Percentiles rank a stretch among this genome's conserved stretches.
phyloP scores from a whole-genome alignment of 2,113 vertebrate genomes.

The Sisor rabdophorus region DNA sequence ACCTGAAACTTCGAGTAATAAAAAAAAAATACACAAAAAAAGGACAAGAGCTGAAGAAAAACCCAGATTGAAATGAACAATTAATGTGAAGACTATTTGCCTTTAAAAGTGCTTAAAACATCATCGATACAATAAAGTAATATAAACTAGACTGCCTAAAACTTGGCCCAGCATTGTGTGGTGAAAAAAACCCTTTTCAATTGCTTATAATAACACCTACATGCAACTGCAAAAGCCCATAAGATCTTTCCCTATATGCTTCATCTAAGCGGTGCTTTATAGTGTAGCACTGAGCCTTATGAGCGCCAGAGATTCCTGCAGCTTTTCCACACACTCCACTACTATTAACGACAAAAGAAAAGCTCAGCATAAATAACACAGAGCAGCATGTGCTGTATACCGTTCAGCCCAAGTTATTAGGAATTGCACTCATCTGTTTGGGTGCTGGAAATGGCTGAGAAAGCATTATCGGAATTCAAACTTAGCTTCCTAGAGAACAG shows the following conservation, averaged over 20 bases:
- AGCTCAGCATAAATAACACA: slow-evolving; percentile 37
- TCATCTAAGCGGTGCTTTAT: slow-evolving; percentile 3
- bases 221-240: neutral
- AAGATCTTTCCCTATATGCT: slow-evolving; percentile 18
- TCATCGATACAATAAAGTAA: neutral
- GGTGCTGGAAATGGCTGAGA: slow-evolving; percentile 30
- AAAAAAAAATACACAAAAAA: neutral
- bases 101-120: neutral
- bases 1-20: neutral
- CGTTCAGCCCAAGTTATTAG: slow-evolving; percentile 33
- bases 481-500: slow-evolving; percentile 1
- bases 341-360: slow-evolving; percentile 44
- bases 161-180: neutral
- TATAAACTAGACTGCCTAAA: too few relatives aligned
- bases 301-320: slow-evolving; percentile 37
- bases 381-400: slow-evolving; percentile 15
- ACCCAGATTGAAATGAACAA: neutral
- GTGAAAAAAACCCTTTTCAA: neutral
- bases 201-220: slow-evolving; percentile 20
- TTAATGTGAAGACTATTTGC: neutral
- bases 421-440: slow-evolving; percentile 44
- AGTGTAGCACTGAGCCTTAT: slow-evolving; percentile 25
- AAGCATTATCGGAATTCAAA: slow-evolving; percentile 27
- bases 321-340: slow-evolving; percentile 29
- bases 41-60: neutral